Evolutionary conservation across 2,888 invertebrate genomes (phyloP).

Genomic region (Schizaphis graminum): DNA sequence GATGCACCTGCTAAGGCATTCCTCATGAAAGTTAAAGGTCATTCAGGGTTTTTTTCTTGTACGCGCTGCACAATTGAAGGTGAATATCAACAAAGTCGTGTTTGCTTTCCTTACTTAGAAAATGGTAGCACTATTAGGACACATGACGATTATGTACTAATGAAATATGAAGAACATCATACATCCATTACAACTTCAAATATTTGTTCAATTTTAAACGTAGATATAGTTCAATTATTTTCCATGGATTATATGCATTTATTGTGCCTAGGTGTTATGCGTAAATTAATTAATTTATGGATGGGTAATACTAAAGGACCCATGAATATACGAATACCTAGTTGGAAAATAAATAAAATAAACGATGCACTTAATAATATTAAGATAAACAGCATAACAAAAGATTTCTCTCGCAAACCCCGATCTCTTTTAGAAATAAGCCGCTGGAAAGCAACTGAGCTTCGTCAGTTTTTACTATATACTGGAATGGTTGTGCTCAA

Average conservation of each 20-base stretch:
- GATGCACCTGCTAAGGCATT: background rate
- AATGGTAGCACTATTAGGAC: background rate
- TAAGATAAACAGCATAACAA: background rate
- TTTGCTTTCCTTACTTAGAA: no score
- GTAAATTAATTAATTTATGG: background rate
- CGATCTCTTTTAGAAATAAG: background rate
- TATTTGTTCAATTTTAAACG: background rate
- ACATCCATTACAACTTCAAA: background rate
- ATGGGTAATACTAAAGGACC: background rate
- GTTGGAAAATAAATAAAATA: background rate
- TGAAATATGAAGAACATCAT: background rate
- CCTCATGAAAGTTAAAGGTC: background rate
- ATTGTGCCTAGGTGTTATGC: background rate
- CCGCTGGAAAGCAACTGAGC: constrained; percentile 24
- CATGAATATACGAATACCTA: background rate
- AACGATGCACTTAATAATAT: background rate
- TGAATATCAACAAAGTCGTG: no score
- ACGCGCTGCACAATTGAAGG: background rate
- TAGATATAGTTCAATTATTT: background rate
- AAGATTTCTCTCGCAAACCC: constrained; percentile 24
- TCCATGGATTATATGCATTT: background rate
- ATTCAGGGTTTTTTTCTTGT: no score
- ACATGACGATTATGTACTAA: background rate
- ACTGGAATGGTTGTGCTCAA: background rate
- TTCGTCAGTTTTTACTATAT: constrained; percentile 26